Evolutionary conservation across 2,113 vertebrate genomes (phyloP).

Genomic region (Panurus biarmicus): DNA sequence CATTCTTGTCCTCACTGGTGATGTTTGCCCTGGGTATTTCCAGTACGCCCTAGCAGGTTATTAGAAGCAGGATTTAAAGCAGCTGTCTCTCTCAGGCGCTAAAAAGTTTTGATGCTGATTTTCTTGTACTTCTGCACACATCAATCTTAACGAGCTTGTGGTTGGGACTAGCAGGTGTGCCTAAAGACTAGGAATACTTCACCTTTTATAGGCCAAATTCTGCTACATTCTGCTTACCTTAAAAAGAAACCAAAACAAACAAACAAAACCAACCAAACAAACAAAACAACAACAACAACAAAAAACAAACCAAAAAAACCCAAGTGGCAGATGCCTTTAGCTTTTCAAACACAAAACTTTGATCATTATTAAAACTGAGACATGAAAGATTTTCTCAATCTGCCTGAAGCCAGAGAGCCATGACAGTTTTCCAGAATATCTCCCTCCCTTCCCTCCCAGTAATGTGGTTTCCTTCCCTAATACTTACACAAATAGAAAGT

Average conservation of each 20-base stretch:
- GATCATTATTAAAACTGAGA: not conserved
- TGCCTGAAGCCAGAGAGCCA: not conserved
- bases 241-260: no score
- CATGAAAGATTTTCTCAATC: not conserved
- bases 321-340: not conserved
- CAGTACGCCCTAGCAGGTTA: not conserved
- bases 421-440: not conserved
- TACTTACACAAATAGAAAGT: not conserved
- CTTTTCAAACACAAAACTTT: not conserved
- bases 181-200: not conserved
- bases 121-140: not conserved
- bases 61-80: not conserved
- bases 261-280: no score
- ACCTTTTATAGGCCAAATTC: not conserved
- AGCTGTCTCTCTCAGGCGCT: not conserved
- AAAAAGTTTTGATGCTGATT: not conserved
- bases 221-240: not conserved
- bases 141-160: not conserved
- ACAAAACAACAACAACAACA: no score
- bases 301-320: no score
- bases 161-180: not conserved
- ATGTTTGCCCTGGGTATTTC: not conserved
- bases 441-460: not conserved
- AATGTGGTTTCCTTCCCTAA: not conserved
- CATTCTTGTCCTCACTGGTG: accelerated